Evolutionary conservation across 2,113 vertebrate genomes (phyloP), one percentile per base, ranked within the genome.

Genomic region (Pedionomus torquatus): DNA sequence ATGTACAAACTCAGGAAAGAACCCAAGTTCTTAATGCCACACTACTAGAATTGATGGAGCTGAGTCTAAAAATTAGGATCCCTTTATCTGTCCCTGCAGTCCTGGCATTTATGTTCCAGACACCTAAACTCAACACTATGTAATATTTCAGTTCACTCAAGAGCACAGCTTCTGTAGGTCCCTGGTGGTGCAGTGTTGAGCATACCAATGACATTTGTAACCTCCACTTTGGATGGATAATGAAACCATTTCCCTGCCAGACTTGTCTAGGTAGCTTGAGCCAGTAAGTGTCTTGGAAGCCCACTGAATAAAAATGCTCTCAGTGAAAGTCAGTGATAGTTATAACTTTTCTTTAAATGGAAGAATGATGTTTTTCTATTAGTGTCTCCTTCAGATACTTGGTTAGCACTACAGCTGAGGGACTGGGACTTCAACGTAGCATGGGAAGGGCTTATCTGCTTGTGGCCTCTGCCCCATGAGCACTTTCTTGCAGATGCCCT

Each of bases 121-220:
- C 17, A 44, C 26, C 13, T 51, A 48, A 76, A 37, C 33, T 85
- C 26, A 82, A 54, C 17, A 54, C 20, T 78, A 46, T 87, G 74
- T 68, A 87, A 37, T 39, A 58, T 20, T 66, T 84, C 16, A 46
- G 11, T 71, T 81, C 57, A 28, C 12, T 8, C 39, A 51, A 41
- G 15, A 75, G 7, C 37, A 52, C 10, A 37, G 20, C 5, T 52
- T 61, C 74, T 87, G 54, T 35, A 81, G 17, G 65, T 44, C 26
- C 17, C 30, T 52, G 33, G 33, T 4, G 30, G 41, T 15, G 51
- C 26, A 26, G 3, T 23, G 44, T 16, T 74, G 33, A 74, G 19
- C 0, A 0, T 65, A 48, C 2, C 0, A 0, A 48, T 35, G 37
- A 4, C 24, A 10, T 9, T 15, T 69, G 57, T 83, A 69, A 52